Evolutionary conservation across 2,797 vertebrate species (phyloP).

Genomic region (Syndactyla subalaris): DNA sequence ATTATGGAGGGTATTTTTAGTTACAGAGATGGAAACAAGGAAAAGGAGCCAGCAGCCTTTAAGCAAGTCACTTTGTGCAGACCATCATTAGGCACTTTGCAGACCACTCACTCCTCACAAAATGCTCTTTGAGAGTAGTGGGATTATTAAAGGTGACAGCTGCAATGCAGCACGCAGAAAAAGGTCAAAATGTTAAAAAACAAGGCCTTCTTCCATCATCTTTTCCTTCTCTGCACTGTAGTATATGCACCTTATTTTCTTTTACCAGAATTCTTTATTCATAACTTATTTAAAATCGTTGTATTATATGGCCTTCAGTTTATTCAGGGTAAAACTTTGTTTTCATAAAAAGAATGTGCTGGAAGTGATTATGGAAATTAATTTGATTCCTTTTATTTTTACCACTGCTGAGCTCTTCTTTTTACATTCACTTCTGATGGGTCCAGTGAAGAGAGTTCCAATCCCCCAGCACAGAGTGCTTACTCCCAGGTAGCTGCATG

Average conservation of each 20-base stretch:
- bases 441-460: neutral
- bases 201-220: neutral
- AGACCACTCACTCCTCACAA: neutral
- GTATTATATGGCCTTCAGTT: neutral
- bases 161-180: neutral
- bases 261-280: neutral
- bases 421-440: neutral
- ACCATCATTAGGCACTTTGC: neutral
- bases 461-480: neutral
- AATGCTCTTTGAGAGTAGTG: neutral
- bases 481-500: neutral
- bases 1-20: neutral
- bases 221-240: neutral
- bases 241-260: neutral
- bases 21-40: neutral
- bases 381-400: neutral
- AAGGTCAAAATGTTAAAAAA: neutral
- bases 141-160: neutral
- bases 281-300: neutral
- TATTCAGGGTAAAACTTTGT: neutral
- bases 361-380: neutral
- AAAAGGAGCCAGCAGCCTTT: neutral
- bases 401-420: neutral
- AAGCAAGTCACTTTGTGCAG: neutral
- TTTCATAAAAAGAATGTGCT: neutral